A percentile compares a stretch with the other conserved stretches of the same genome.
These are phyloP conservation scores for Melanotaenia boesemani DNA, from an alignment of 2,797 vertebrate genomes.

Conservation along the genomic window DNA sequence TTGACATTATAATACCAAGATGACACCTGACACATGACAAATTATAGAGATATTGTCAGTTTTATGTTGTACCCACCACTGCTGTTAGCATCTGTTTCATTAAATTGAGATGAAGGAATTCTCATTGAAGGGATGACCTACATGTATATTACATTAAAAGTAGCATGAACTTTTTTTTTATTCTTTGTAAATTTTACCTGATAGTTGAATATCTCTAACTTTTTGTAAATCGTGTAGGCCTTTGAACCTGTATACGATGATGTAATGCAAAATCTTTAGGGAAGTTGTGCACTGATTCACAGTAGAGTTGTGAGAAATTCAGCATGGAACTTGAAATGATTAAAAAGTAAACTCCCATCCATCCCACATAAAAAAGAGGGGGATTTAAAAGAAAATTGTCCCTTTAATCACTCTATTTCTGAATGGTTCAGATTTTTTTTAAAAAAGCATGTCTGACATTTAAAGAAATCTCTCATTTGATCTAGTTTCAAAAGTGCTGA, in stretches of 20 bases:
- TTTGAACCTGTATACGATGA: slow-evolving; percentile 21
- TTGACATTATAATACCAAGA: too few relatives aligned
- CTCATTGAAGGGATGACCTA: too few relatives aligned
- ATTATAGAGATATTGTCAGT: too few relatives aligned
- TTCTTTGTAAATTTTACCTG: too few relatives aligned
- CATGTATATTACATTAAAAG: too few relatives aligned
- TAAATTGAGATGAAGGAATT: too few relatives aligned
- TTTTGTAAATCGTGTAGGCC: background rate
- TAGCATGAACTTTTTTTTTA: too few relatives aligned
- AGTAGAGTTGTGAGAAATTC: slow-evolving; percentile 1
- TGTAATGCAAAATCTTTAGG: slow-evolving; percentile 15
- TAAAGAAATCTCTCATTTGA: background rate
- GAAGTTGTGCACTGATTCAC: slow-evolving; percentile 15
- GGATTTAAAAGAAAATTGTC: background rate
- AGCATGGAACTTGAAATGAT: slow-evolving; percentile 19
- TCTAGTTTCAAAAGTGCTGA: background rate
- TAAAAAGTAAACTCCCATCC: slow-evolving; percentile 12
- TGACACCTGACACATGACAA: too few relatives aligned
- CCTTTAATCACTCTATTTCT: background rate
- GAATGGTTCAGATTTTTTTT: background rate
- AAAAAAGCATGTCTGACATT: background rate
- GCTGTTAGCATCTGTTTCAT: too few relatives aligned
- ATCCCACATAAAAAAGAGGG: slow-evolving; percentile 13
- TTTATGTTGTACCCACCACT: too few relatives aligned
- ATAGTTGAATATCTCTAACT: too few relatives aligned